phyloP scores from a whole-genome alignment of 2,113 vertebrate genomes.

The Asarcornis scutulata region DNA sequence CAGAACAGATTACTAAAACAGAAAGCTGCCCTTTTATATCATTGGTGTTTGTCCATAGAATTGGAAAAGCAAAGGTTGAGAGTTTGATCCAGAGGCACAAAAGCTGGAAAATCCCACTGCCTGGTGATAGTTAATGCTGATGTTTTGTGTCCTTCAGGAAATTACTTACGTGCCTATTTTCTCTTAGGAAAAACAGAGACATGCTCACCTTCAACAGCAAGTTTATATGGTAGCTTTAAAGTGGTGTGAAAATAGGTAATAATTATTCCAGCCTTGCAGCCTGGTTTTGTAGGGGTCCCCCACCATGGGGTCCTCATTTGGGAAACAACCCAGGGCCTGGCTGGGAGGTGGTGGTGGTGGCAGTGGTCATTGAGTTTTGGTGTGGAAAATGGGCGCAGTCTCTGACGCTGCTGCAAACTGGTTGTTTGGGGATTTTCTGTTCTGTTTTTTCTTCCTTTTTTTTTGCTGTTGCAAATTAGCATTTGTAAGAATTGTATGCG shows the following conservation, averaged over 20 bases:
- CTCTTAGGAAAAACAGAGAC: neutral
- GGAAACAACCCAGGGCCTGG: neutral
- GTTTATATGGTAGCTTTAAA: neutral
- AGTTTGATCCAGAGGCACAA: conserved; percentile 28
- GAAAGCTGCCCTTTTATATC: conserved; percentile 48
- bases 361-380: neutral
- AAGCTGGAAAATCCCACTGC: conserved; percentile 48
- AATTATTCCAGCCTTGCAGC: neutral
- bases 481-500: neutral
- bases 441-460: neutral
- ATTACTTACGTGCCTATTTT: neutral
- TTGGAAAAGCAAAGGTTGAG: conserved; percentile 43
- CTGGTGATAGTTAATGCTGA: neutral
- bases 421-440: neutral
- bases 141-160: conserved; percentile 35
- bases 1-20: conserved; percentile 41
- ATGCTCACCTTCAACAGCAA: neutral
- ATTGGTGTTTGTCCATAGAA: conserved; percentile 26
- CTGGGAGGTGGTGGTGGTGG: neutral
- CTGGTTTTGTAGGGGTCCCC: neutral
- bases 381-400: neutral
- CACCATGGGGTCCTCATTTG: neutral
- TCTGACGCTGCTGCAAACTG: neutral
- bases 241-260: neutral
- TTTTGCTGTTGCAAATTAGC: neutral